Evolutionary conservation across 2,797 vertebrate genomes (phyloP).

Genomic region (Neopelma chrysocephalum): DNA sequence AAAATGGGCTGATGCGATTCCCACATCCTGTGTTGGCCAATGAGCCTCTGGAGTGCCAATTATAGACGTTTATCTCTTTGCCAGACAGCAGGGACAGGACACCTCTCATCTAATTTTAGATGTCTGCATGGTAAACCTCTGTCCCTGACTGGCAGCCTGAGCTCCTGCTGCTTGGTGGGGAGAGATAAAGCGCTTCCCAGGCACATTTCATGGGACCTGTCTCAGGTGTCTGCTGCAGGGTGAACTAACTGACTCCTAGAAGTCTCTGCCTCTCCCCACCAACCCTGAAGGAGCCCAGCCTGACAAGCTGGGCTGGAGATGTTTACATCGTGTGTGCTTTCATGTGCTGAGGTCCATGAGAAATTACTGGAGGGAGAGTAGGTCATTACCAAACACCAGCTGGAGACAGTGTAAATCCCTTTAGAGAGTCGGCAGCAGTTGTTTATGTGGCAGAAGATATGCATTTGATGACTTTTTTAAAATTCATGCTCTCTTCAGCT

Average conservation of each 20-base stretch:
- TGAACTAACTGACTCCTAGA: background rate
- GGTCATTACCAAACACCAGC: background rate
- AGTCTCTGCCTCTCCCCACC: background rate
- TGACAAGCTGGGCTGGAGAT: background rate
- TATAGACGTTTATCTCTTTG: background rate
- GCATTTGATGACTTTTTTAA: background rate
- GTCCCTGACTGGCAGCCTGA: background rate
- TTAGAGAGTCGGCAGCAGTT: background rate
- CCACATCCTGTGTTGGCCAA: background rate
- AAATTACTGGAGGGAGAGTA: background rate
- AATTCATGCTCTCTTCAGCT: background rate
- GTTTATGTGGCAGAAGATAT: background rate
- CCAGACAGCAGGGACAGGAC: background rate
- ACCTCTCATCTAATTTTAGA: conserved; percentile 9
- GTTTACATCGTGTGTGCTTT: background rate
- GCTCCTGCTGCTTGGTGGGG: background rate
- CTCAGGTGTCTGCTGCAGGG: background rate
- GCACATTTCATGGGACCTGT: background rate
- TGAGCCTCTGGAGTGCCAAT: background rate
- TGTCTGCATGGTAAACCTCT: background rate
- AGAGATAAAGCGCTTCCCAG: background rate
- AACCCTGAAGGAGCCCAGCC: background rate
- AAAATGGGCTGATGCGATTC: background rate
- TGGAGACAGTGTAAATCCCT: background rate
- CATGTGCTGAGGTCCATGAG: background rate